These are phyloP conservation scores for Ammospiza caudacuta DNA, from an alignment of 2,113 vertebrate genomes.

Conservation along the genomic window DNA sequence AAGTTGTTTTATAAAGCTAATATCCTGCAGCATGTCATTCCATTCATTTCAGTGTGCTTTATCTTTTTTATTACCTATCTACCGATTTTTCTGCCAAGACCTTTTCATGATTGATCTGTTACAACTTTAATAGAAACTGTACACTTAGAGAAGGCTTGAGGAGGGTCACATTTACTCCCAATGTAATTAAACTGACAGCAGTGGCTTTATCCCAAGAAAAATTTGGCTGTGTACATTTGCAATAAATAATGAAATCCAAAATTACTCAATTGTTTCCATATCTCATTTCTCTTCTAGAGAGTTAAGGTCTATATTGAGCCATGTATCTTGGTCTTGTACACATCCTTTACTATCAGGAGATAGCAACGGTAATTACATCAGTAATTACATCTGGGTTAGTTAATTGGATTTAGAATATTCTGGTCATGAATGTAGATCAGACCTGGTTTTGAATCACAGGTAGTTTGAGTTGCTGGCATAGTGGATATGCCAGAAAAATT, in stretches of 20 bases:
- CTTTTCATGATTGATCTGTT: slow-evolving; percentile 58
- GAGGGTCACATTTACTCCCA: not conserved
- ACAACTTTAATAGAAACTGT: slow-evolving; percentile 47
- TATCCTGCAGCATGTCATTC: not conserved
- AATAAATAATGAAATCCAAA: slow-evolving; percentile 21
- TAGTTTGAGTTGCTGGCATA: not conserved
- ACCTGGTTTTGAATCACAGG: not conserved
- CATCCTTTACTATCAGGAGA: not conserved
- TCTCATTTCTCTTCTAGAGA: not conserved
- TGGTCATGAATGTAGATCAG: not conserved
- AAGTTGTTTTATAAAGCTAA: slow-evolving; percentile 43
- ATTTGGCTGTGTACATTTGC: not conserved
- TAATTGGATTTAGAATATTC: slow-evolving; percentile 43
- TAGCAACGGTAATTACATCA: slow-evolving; percentile 9
- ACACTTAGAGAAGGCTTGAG: slow-evolving; percentile 4
- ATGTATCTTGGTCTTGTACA: not conserved
- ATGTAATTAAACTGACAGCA: slow-evolving; percentile 42
- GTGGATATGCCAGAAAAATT: not conserved
- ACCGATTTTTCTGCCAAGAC: slow-evolving; percentile 52
- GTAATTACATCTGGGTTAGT: not conserved
- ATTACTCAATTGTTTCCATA: not conserved
- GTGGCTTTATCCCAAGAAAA: slow-evolving; percentile 1
- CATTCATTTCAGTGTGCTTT: slow-evolving; percentile 35
- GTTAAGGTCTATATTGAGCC: not conserved
- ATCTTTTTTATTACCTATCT: slow-evolving; percentile 55